Evolutionary conservation across 2,113 vertebrate species (phyloP).

Genomic region (Cercocebus atys): DNA sequence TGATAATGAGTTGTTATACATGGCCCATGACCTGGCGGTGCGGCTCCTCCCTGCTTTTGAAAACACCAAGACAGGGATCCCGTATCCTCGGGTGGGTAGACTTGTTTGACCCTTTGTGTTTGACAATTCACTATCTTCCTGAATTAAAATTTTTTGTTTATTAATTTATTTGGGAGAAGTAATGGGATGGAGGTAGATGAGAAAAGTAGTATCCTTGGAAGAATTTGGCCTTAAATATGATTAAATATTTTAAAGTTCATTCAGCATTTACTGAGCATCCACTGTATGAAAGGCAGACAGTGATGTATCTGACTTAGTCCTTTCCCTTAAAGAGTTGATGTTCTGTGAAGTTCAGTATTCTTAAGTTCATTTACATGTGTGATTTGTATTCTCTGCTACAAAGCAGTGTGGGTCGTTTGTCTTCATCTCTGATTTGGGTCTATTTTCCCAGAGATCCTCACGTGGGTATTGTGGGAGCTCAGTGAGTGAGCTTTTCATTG

Average conservation of each 20-base stretch:
- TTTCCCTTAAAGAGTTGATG: background rate
- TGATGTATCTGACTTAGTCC: background rate
- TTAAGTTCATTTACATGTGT: background rate
- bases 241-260: background rate
- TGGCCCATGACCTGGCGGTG: constrained; percentile 96
- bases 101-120: background rate
- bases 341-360: background rate
- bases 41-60: constrained; percentile 97
- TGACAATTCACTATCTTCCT: background rate
- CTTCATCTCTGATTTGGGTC: background rate
- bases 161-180: background rate
- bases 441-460: background rate
- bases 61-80: constrained; percentile 98
- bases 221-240: background rate
- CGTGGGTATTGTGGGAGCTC: background rate
- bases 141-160: background rate
- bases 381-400: background rate
- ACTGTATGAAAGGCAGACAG: background rate
- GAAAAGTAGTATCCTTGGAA: background rate
- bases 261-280: background rate
- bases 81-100: constrained; percentile 92
- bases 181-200: background rate
- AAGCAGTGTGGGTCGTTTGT: background rate
- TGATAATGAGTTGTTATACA: constrained; percentile 94
- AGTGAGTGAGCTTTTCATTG: background rate